Conservation (phyloP, 2,797 vertebrate species). For the Liasis olivaceus region DNA sequence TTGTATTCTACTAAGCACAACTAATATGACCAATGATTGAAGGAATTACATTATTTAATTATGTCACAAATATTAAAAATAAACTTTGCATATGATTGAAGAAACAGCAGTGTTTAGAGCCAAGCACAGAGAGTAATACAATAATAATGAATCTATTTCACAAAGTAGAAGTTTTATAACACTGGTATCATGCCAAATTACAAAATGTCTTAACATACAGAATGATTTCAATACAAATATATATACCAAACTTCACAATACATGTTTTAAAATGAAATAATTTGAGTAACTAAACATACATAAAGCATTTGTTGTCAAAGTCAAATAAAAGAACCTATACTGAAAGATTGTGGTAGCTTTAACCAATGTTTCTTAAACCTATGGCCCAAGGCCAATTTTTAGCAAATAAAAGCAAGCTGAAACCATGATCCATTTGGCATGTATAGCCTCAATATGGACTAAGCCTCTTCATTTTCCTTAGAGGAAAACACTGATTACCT, state of each 20-base stretch:
- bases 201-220: constrained; percentile 61
- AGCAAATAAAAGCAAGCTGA: constrained; percentile 39
- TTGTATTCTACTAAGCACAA: neutral
- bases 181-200: constrained; percentile 69
- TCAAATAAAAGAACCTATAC: constrained; percentile 61
- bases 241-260: constrained; percentile 4
- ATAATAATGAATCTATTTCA: constrained; percentile 64
- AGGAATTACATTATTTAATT: constrained; percentile 12
- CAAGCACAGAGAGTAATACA: constrained; percentile 54
- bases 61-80: constrained; percentile 61
- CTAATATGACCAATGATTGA: neutral
- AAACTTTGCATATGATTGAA: constrained; percentile 51
- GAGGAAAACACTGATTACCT: constrained; percentile 47
- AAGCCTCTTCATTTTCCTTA: constrained; percentile 36
- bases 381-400: constrained; percentile 37
- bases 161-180: constrained; percentile 72
- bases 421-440: constrained; percentile 36
- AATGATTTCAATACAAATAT: constrained; percentile 62
- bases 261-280: constrained; percentile 45
- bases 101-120: constrained; percentile 50
- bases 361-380: constrained; percentile 31
- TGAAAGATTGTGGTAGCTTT: constrained; percentile 50
- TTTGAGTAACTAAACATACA: constrained; percentile 50
- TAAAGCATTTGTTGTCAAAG: constrained; percentile 62
- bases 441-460: neutral